Evolutionary conservation across 2,113 vertebrate genomes (phyloP), one percentile per base, ranked within the genome.

Genomic region (Phylloscopus whistleri): DNA sequence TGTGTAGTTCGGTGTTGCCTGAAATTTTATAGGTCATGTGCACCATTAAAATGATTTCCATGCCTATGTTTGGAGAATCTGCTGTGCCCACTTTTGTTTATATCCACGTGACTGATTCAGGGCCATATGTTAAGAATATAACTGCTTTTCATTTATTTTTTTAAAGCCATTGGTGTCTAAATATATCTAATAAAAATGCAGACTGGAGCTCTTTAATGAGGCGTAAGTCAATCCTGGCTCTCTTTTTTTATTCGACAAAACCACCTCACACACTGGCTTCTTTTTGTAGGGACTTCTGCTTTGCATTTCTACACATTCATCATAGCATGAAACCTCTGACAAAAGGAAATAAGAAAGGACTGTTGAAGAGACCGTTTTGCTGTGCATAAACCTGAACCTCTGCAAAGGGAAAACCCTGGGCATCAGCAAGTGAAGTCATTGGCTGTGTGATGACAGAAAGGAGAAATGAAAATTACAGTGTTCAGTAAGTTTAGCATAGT

Each of bases 291-390:
- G 63, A 66, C 63, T 91, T 85, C 62, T 91, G 93, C 89, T 97
- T 95, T 94, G 91, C 89, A 90, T 94, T 93, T 94, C 87, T 84
- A 74, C 91, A 53, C 89, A 59, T 95, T 63, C 81, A 79, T 95
- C 69, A 46, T 79, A 41, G 87, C 74, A 8, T 85, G 91, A 93
- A 94, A 63, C 46, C 67, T 82, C 81, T 80, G 78, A 94, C 93
- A 91, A 97, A 93, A 75, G 93, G 74, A 60, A 43, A 66, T n/a
- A 41, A 91, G 87, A 93, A 86, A 89, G 77, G 93, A 5, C 72
- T 60, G 48, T 74, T 83, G 64, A 78, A 72, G 64, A 28, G 84
- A 56, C 26, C 8, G 0, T 49, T 91, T 69, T 85, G 58, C 70
- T 4, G 3, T 43, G 70, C 37, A 9, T n/a, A 52, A 89, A 89